phyloP scores from a whole-genome alignment of 2,797 vertebrate species.

The Gorsachius magnificus region DNA sequence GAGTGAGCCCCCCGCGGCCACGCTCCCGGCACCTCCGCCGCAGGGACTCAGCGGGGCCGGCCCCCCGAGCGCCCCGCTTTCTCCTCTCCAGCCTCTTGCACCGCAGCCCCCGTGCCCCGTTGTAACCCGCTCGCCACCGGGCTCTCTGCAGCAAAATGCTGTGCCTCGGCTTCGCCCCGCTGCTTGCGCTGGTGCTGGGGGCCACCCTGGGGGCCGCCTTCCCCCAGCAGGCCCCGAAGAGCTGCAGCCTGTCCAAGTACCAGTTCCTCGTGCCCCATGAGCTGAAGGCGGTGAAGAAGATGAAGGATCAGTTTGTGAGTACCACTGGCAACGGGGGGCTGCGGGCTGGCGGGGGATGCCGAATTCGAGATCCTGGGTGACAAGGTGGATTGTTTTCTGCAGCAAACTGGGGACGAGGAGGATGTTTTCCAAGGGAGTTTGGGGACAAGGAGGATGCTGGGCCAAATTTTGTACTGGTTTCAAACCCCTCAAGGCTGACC shows the following conservation, averaged over 20 bases:
- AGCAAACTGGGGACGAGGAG: neutral
- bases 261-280: neutral
- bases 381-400: neutral
- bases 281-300: neutral
- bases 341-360: neutral
- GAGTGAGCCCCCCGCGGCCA: accelerated
- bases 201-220: neutral
- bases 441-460: neutral
- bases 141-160: neutral
- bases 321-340: accelerated
- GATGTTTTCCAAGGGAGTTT: neutral
- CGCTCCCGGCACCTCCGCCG: neutral
- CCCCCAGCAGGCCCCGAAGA: accelerated
- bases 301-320: conserved; percentile 45
- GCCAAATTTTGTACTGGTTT: accelerated
- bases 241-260: conserved; percentile 44
- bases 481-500: accelerated
- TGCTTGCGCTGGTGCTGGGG: neutral
- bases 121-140: accelerated
- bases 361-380: neutral
- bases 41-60: accelerated
- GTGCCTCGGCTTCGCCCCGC: accelerated
- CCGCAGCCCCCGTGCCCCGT: accelerated
- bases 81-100: neutral
- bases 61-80: accelerated